Percentiles rank a stretch among this genome's conserved stretches.
Evolutionary conservation across 1,140 invertebrate species (phyloP).

Genomic region (Vollenhovia emeryi): DNA sequence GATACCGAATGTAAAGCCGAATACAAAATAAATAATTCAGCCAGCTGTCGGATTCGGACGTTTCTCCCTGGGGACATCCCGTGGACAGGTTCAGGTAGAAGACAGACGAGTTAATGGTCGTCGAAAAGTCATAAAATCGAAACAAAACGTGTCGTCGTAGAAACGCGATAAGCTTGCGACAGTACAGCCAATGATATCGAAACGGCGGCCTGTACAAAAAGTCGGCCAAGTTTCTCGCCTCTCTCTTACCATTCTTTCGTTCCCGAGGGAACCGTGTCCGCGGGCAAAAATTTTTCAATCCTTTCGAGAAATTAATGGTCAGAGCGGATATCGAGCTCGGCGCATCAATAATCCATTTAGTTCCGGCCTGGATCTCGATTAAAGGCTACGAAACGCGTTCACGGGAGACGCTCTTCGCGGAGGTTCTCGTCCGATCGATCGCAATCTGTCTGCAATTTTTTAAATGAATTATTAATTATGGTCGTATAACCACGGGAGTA

Average conservation of each 20-base stretch:
- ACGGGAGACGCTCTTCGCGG: background rate
- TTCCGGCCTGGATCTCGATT: background rate
- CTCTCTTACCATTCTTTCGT: constrained; percentile 31
- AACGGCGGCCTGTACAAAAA: constrained; percentile 59
- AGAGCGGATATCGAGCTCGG: background rate
- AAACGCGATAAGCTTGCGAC: constrained; percentile 70
- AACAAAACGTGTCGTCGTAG: constrained; percentile 62
- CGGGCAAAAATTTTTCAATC: background rate
- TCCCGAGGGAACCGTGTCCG: background rate
- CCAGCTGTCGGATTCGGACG: background rate
- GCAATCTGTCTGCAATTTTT: constrained; percentile 66
- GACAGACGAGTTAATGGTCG: constrained; percentile 61
- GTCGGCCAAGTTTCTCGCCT: constrained; percentile 35
- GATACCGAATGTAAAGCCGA: background rate
- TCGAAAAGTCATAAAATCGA: constrained; percentile 69
- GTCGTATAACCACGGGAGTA: constrained; percentile 10
- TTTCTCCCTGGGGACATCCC: background rate
- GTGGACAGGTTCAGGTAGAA: constrained; percentile 40
- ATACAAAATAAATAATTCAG: constrained; percentile 8
- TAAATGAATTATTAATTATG: constrained; percentile 66
- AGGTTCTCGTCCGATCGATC: constrained; percentile 62
- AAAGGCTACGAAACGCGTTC: background rate
- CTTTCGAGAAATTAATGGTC: constrained; percentile 30
- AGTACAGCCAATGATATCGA: constrained; percentile 62
- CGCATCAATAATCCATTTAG: constrained; percentile 33